Base-by-base conservation (phyloP, 2,113 vertebrate genomes). In the Phycodurus eques region DNA sequence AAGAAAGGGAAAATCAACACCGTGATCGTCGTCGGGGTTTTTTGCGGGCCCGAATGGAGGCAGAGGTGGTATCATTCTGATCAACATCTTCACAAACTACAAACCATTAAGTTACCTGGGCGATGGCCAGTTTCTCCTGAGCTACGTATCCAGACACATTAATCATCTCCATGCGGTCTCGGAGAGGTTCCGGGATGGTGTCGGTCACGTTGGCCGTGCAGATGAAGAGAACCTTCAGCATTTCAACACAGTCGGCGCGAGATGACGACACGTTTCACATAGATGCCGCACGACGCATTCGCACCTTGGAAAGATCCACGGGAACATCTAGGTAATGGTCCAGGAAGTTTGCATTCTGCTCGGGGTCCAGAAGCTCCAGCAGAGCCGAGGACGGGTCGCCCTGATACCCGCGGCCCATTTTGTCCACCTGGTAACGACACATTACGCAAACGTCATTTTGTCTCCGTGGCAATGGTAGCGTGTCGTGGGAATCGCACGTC, bases 161-260 rank as follows among this genome's bases (percentile, higher is more conserved):
- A 80, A 99, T 99, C 94, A 99, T 95, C 85, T 99, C 98, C 98
- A 99, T 99, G n/a, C 98, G 91, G 83, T 99, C 98, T 76, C 96
- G 72, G 70, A 99, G 92, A 0, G 98, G 96, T 90, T 99, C 98
- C 0, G 98, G 97, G 86, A 99, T 99, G 79, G 97, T 99, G 80
- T 99, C 96, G 0, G 81, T 92, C 76, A 99, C 93, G 0, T 98
- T 99, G 78, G 98, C 98, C 0, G 98, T 99, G 86, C 98, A 99
- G 86, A 99, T 99, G 79, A 99, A 99, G 57, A 99, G 91, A 63
- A 99, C 95, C 97, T 90, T 95, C 72, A 3, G 2, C 22, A 47
- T 47, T 47, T 47, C 22, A 14, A 59, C 11, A 31, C 56, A 43
- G n/a, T 10, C 9, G 72, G 54, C 83, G 22, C 19, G 80, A 44